Base-by-base conservation (phyloP, 2,888 invertebrate species). In the Temnothorax unifasciatus region DNA sequence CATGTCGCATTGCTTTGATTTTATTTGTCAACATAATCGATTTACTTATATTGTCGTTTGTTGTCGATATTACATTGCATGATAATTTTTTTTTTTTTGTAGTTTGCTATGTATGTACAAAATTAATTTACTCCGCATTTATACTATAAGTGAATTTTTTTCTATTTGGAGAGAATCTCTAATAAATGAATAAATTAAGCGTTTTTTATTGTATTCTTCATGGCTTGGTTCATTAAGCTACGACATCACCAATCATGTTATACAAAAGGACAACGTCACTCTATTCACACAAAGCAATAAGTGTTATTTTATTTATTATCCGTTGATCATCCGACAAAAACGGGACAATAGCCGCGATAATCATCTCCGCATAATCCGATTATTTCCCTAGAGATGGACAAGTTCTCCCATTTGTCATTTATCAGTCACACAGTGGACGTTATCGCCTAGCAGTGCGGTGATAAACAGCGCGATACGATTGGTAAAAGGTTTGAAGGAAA, bases 401-500 rank as follows among this genome's bases (percentile, higher is more conserved):
- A 73, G 59, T 81, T 74, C 47, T 74, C 5, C 1, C 9, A 59
- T 81, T 73, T 74, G 73, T 81, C 21, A 73, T 38, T 57, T 64
- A 75, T 75, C 21, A 73, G 38, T 6, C 25, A n/a, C 66, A 25
- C 13, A 0, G 54, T 18, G n/a, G 54, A 63, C 57, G 15, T 81
- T 73, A 84, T 84, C 81, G 18, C 21, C 13, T 41, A 54, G 57
- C 41, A 69, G 57, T 66, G 68, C 15, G 66, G 71, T 81, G 86
- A 86, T 88, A 68, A 75, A 77, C 84, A 71, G 81, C 79, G 76
- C 71, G 84, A 59, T 68, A 84, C 41, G 71, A 52, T 81, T 81
- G 63, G 84, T 61, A 71, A 83, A 74, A 83, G 64, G 73, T 85
- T 86, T 86, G 63, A 82, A 54, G 25, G 41, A 82, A 86, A 89